Evolutionary conservation across 2,113 vertebrate species (phyloP), one percentile per base, ranked within the genome.

Genomic region (Callithrix jacchus): DNA sequence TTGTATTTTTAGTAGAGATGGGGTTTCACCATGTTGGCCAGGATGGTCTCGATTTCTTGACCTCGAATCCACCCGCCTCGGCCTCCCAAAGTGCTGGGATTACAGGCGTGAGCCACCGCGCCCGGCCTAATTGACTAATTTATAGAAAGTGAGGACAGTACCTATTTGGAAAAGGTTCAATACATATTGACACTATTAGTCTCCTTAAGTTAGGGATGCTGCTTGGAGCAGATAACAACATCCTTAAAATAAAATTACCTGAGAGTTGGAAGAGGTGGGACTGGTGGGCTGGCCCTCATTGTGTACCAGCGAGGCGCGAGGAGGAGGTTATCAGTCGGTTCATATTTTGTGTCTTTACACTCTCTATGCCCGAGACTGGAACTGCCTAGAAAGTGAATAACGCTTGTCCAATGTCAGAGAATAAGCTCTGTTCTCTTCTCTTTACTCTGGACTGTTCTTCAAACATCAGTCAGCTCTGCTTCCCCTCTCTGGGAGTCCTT

Each of bases 341-440:
- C 7, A n/a, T 10, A 23, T 40, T 49, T 54, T 71, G 14, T 71
- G 80, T 47, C 6, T 37, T 71, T 49, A 23, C 21, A 27, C 45
- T 54, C 17, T 47, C 52, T 40, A 1, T 2, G 18, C 8, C 6
- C 47, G 42, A 61, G n/a, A 5, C 47, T n/a, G 5, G 54, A 35
- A 25, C 23, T 42, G 27, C 58, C 23, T 35, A n/a, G 47, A 80
- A 95, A 35, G 16, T 64, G 49, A 77, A 35, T 11, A 32, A 37
- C 0, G 0, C 54, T 40, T 56, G 84, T 66, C 45, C 70, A 47
- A 0, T 4, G 54, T 88, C n/a, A 18, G 32, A 27, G 16, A 27
- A 68, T 10, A 35, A 8, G 25, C 49, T 73, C 37, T 56, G 32
- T 16, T 80, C 61, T 52, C 1, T 10, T 58, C 71, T 54, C 9